These are phyloP conservation scores for Pachyseris speciosa DNA, from an alignment of 64 coral and sea anemone genomes.

Conservation along the genomic window DNA sequence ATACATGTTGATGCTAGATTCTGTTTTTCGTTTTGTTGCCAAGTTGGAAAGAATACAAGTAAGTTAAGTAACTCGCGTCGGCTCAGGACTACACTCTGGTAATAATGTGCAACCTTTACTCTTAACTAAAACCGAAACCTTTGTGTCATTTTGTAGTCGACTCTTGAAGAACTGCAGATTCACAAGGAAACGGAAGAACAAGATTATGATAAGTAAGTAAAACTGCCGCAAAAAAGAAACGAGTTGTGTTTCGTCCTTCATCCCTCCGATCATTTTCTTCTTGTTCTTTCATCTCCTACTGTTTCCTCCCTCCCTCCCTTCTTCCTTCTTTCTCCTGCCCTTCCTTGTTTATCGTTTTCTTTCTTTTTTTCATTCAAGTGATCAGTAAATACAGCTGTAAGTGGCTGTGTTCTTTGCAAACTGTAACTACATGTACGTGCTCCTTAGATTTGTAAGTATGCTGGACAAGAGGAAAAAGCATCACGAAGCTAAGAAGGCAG, in stretches of 20 bases:
- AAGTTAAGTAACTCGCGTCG: too few relatives aligned
- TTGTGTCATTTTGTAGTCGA: conserved; percentile 41
- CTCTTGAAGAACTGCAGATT: conserved; percentile 76
- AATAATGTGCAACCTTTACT: too few relatives aligned
- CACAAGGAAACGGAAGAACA: conserved; percentile 81
- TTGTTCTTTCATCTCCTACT: not conserved
- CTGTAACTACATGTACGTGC: not conserved
- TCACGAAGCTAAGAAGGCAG: conserved; percentile 46
- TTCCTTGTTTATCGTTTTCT: too few relatives aligned
- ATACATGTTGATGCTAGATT: too few relatives aligned
- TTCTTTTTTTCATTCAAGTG: too few relatives aligned
- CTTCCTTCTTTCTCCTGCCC: not conserved
- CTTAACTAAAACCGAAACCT: not conserved
- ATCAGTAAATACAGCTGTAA: too few relatives aligned
- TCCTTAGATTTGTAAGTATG: conserved; percentile 65
- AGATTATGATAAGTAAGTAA: conserved; percentile 83
- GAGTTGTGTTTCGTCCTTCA: not conserved
- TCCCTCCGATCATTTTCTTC: not conserved
- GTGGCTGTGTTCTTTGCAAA: too few relatives aligned
- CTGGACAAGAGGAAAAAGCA: conserved; percentile 47
- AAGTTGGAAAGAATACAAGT: too few relatives aligned
- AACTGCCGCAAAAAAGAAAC: not conserved
- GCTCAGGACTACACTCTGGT: too few relatives aligned
- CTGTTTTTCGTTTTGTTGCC: too few relatives aligned
- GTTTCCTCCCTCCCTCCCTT: not conserved